Evolutionary conservation across 2,888 invertebrate genomes (phyloP), one percentile per base, ranked within the genome.

Genomic region (Pollenia griseotomentosa): DNA sequence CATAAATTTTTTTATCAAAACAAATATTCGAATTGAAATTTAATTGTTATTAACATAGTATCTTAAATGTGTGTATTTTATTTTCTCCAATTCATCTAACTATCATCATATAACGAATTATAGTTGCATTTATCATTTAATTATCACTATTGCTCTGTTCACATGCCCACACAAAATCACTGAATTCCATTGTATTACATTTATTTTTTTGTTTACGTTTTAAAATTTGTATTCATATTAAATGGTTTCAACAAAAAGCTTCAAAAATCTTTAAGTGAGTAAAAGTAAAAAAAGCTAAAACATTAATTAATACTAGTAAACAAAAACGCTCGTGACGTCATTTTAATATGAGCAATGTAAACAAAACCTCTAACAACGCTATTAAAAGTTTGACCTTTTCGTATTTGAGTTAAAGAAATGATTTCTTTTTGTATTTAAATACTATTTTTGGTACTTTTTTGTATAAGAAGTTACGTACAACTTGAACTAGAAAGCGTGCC

Each of bases 261-360:
- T 40, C n/a, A 53, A 53, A 46, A 61, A 42, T 75, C 40, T 75
- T 40, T 48, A 40, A 19, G 16, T 61, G 16, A 74, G 11, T 16
- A 51, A 53, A 53, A 16, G 10, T 42, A 46, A 57, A 77, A 75
- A 42, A 55, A 65, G 12, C 65, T 66, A 23, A 19, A 75, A 53
- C 33, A 77, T 51, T 23, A 55, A 33, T 33, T 23, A 55, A 33
- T 33, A 33, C 4, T 33, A 5, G 33, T 77, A 77, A 66, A 66
- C 55, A 63, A 61, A 68, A 63, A 51, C 14, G 19, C 16, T 70
- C 71, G 70, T 80, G 70, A 80, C 63, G 79, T 80, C 53, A 79
- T 57, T 14, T 51, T 44, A 7, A 46, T 42, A 40, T 59, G 55
- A 61, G 16, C 16, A 53, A 70, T 48, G 1, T 6, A 53, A 53